phyloP scores from a whole-genome alignment of 2,797 vertebrate species.

The Dipus sagitta region DNA sequence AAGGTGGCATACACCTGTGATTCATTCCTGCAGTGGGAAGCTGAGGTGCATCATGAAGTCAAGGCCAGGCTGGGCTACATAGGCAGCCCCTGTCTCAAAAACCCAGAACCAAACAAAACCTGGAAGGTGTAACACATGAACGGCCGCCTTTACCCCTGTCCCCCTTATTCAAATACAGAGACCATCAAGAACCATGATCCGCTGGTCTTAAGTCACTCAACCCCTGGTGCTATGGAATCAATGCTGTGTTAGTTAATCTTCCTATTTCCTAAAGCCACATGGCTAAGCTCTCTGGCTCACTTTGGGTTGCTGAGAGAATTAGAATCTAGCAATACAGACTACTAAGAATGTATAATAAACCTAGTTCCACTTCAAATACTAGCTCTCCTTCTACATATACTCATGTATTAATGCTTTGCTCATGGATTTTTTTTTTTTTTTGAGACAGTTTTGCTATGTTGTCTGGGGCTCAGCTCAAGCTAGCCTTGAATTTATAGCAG shows the following conservation, averaged over 20 bases:
- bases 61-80: background rate
- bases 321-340: slow-evolving; percentile 37
- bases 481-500: too few relatives aligned
- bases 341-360: background rate
- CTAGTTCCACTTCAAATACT: slow-evolving; percentile 51
- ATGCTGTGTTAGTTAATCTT: background rate
- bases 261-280: slow-evolving; percentile 34
- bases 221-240: background rate
- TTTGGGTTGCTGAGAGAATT: background rate
- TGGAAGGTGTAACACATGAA: slow-evolving; percentile 48
- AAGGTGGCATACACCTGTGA: too few relatives aligned
- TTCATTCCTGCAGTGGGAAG: too few relatives aligned
- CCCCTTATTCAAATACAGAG: background rate
- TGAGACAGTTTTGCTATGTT: too few relatives aligned
- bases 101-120: background rate
- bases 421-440: too few relatives aligned
- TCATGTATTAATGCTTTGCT: too few relatives aligned
- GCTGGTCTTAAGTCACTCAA: background rate
- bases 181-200: slow-evolving; percentile 4
- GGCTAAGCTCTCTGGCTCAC: background rate
- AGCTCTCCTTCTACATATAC: slow-evolving; percentile 30
- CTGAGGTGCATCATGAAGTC: background rate
- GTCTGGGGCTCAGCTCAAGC: too few relatives aligned
- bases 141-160: background rate
- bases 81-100: too few relatives aligned